A percentile compares a stretch with the other conserved stretches of the same genome.
Evolutionary conservation across 2,888 invertebrate species (phyloP).

Genomic region (Anagyrus pseudococci): DNA sequence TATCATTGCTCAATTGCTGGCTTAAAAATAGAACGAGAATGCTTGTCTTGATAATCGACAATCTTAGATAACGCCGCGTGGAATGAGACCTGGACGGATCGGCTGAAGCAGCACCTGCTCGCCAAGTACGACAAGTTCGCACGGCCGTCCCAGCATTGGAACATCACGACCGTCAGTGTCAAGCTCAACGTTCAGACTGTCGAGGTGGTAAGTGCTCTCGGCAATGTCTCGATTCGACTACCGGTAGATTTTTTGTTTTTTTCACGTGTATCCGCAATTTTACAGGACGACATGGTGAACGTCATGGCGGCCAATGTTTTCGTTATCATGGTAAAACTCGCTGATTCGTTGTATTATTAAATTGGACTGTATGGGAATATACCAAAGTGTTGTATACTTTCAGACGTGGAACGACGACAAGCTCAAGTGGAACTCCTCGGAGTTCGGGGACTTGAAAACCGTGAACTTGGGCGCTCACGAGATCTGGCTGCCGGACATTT

Average conservation of each 20-base stretch:
- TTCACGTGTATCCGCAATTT: too few relatives aligned
- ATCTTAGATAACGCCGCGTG: constrained; percentile 50
- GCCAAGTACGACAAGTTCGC: constrained; percentile 67
- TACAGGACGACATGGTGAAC: constrained; percentile 33
- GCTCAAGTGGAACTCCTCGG: constrained; percentile 73
- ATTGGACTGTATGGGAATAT: not conserved
- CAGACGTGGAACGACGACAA: constrained; percentile 82
- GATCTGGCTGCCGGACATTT: constrained; percentile 81
- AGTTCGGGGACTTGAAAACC: constrained; percentile 70
- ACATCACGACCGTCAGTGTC: constrained; percentile 64
- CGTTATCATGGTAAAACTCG: constrained; percentile 32
- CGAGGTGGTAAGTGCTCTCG: constrained; percentile 60
- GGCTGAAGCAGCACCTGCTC: constrained; percentile 66
- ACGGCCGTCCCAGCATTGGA: constrained; percentile 65
- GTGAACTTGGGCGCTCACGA: constrained; percentile 73
- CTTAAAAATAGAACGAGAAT: constrained; percentile 6
- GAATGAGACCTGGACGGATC: constrained; percentile 67
- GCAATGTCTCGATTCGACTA: not conserved
- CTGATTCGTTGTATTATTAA: not conserved
- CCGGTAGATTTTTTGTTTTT: too few relatives aligned
- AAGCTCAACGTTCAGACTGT: constrained; percentile 70
- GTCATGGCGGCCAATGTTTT: constrained; percentile 37
- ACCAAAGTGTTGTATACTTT: too few relatives aligned
- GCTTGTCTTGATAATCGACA: constrained; percentile 1
- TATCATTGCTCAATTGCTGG: too few relatives aligned